Percentiles rank a stretch among this genome's conserved stretches.
Evolutionary conservation across 2,888 invertebrate species (phyloP).

Genomic region (Galeopsomyia nigrocyanea): DNA sequence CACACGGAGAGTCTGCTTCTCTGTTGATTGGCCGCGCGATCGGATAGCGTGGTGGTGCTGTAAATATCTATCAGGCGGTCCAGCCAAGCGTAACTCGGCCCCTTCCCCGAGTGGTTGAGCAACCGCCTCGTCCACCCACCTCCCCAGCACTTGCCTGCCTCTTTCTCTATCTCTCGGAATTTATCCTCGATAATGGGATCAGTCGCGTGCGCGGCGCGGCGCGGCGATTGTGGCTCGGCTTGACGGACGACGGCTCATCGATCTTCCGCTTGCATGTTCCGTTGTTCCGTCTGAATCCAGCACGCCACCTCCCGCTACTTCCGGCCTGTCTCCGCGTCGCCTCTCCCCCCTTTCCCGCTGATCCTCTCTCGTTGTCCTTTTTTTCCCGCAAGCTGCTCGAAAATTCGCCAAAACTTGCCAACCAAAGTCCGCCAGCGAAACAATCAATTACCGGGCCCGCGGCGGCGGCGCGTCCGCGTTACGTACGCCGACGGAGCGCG

Average conservation of each 20-base stretch:
- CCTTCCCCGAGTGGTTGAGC: too few relatives aligned
- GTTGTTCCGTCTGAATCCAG: background rate
- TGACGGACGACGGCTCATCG: conserved; percentile 42
- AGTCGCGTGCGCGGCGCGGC: too few relatives aligned
- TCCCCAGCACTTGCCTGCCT: background rate
- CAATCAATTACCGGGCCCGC: conserved; percentile 29
- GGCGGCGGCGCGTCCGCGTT: background rate
- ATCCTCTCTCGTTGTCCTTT: background rate
- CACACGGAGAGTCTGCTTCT: background rate
- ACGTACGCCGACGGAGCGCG: too few relatives aligned
- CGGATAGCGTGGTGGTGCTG: conserved; percentile 25
- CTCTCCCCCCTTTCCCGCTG: background rate
- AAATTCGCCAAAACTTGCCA: background rate
- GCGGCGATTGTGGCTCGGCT: conserved; percentile 34
- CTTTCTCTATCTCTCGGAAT: conserved; percentile 29
- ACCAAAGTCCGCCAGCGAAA: conserved; percentile 1
- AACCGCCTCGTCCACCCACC: background rate
- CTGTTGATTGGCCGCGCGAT: background rate
- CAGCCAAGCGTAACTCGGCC: conserved; percentile 23
- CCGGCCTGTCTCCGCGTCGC: background rate
- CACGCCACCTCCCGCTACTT: background rate
- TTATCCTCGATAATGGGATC: conserved; percentile 44
- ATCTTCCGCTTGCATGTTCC: conserved; percentile 15
- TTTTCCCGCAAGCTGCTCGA: background rate
- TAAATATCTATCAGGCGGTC: conserved; percentile 39